A percentile compares a stretch with the other conserved stretches of the same genome.
Conservation (phyloP, 2,888 invertebrate genomes). For the Rhorus exstirpatorius region DNA sequence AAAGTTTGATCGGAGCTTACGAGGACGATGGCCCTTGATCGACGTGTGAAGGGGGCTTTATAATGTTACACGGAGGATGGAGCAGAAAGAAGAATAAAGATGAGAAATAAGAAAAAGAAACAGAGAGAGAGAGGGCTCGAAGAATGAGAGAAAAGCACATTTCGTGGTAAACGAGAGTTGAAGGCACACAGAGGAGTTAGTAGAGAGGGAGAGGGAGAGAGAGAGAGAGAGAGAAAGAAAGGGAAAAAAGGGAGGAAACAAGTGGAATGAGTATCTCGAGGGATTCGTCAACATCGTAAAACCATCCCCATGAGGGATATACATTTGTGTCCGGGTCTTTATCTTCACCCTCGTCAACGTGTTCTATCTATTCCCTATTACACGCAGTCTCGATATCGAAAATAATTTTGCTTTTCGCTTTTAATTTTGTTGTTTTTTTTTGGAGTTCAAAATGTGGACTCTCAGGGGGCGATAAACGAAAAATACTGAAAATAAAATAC, state of each 20-base stretch:
- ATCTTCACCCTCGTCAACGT: conserved; percentile 51
- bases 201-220: conserved; percentile 19
- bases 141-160: conserved; percentile 37
- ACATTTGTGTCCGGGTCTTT: conserved; percentile 41
- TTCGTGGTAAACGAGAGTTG: conserved; percentile 54
- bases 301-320: conserved; percentile 47
- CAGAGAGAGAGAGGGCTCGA: conserved; percentile 10
- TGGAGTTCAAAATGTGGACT: too few species aligned
- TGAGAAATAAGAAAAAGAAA: conserved; percentile 10
- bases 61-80: background rate
- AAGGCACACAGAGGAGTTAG: conserved; percentile 11
- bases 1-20: conserved; percentile 63
- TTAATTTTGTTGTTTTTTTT: too few species aligned
- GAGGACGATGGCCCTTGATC: conserved; percentile 60
- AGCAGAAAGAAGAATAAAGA: background rate
- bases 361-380: conserved; percentile 27
- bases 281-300: conserved; percentile 75
- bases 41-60: conserved; percentile 41
- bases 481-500: too few species aligned
- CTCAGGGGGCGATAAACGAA: too few species aligned
- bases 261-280: conserved; percentile 73
- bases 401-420: too few species aligned
- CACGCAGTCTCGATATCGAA: too few species aligned
- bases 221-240: conserved; percentile 25
- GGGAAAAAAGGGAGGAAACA: conserved; percentile 52